A percentile compares a stretch with the other conserved stretches of the same genome.
These are phyloP conservation scores for Lycaon pictus DNA, from an alignment of 2,113 vertebrate genomes.

Conservation along the genomic window DNA sequence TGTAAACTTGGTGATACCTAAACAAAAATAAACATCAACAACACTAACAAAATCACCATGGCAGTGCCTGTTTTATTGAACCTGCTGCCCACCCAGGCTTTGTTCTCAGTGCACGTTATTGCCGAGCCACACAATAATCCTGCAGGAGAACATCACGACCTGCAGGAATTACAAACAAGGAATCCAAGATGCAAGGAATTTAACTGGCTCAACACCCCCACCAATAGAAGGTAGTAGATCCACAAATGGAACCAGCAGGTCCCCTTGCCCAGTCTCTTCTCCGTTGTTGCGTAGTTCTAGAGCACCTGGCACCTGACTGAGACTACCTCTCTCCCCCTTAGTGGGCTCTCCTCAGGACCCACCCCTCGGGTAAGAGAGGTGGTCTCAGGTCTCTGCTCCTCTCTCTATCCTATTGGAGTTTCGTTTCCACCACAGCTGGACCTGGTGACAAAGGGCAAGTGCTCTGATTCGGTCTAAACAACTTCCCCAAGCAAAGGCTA, in stretches of 20 bases:
- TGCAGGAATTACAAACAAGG: background rate
- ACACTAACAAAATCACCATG: background rate
- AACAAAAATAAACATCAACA: background rate
- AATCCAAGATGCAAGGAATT: background rate
- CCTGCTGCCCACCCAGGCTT: background rate
- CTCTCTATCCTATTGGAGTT: background rate
- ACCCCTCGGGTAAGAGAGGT: background rate
- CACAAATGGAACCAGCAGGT: background rate
- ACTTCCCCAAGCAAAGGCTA: background rate
- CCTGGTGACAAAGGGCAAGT: background rate
- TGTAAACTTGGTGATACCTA: background rate
- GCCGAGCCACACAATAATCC: background rate
- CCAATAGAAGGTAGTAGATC: background rate
- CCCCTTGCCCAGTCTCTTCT: background rate
- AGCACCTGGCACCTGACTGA: background rate
- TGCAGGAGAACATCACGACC: background rate
- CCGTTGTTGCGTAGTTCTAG: background rate
- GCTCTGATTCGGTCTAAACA: background rate
- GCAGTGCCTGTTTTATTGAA: background rate
- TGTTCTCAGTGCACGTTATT: rapidly evolving
- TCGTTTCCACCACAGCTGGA: background rate
- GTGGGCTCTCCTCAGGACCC: background rate
- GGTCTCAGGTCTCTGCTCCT: background rate
- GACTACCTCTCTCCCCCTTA: background rate
- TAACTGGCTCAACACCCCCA: background rate